Conservation (phyloP, 2,888 invertebrate species). For the Trachelus iudaicus region DNA sequence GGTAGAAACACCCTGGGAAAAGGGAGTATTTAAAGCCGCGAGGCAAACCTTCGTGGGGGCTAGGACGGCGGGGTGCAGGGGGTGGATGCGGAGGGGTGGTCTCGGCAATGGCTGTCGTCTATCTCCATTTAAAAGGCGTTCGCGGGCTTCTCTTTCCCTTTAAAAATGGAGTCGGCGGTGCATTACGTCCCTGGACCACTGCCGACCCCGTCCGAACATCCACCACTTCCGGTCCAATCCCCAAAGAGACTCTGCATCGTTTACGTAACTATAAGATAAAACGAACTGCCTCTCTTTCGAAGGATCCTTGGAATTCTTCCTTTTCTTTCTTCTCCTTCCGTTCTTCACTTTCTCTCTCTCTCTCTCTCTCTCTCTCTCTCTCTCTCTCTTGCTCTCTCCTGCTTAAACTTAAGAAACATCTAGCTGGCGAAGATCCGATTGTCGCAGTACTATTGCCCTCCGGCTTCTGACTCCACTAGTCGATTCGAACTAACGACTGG, state of each 20-base stretch:
- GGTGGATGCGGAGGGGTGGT: not conserved
- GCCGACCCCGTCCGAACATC: not conserved
- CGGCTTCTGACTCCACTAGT: not conserved
- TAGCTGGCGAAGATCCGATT: not conserved
- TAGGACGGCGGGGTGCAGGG: no score
- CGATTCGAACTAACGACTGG: not conserved
- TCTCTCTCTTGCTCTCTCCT: conserved; percentile 18
- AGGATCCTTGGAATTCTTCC: not conserved
- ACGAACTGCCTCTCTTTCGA: not conserved
- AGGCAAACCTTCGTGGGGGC: not conserved
- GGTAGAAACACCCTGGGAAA: not conserved
- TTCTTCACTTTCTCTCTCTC: conserved; percentile 5
- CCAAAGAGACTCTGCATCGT: conserved; percentile 37
- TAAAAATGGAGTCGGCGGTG: conserved; percentile 45
- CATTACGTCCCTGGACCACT: not conserved
- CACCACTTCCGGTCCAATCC: not conserved
- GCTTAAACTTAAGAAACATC: conserved; percentile 6
- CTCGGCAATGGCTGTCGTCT: conserved; percentile 41
- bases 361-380: conserved; percentile 13
- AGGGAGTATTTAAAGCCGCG: not conserved
- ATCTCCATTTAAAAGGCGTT: conserved; percentile 55
- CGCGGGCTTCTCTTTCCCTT: conserved; percentile 46
- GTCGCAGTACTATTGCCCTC: not conserved
- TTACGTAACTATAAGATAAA: conserved; percentile 50
- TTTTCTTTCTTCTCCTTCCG: not conserved